Base-by-base conservation (phyloP, 2,888 invertebrate genomes). In the Omphaloscelis lunosa region DNA sequence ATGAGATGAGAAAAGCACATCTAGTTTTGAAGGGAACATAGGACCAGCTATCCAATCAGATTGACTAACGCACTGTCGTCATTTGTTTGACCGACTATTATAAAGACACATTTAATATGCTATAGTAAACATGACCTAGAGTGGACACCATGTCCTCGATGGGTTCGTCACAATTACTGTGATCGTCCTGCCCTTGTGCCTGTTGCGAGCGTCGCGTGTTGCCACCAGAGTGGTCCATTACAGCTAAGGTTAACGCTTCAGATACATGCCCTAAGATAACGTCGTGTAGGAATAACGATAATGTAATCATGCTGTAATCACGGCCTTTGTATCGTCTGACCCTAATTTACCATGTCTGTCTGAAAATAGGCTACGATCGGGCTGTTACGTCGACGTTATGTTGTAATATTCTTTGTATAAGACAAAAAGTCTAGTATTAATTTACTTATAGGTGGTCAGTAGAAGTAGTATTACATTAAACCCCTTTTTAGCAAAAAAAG, bases 181-280 rank as follows among this genome's bases (percentile, higher is more conserved):
- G 91, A 93, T 93, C 90, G 89, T 88, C 88, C 76, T 91, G 94
- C 90, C 95, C 95, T 95, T 94, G 95, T 94, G 90, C 93, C 89
- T 90, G 90, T 93, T 94, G 91, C 63, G 65, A 71, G 63, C 83
- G 87, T 94, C 91, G 94, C 94, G 94, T 94, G 94, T 88, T 86
- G 80, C 75, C 85, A 82, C 79, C 87, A 85, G 87, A 87, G 80
- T 88, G 83, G 79, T 77, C 82, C 85, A 84, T 85, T 86, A 86
- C 75, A 84, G 77, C 77, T 83, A 88, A 92, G 91, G 90, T 90
- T 91, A 89, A 87, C 89, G 86, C 86, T 90, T 84, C 90, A 92
- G 91, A 91, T 92, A 91, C 89, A 89, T 89, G 86, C 79, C 85
- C 86, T 81, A 70, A 89, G 91, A 90, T 90, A 91, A 88, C 84